A percentile compares a stretch with the other conserved stretches of the same genome.
Conservation (phyloP, 1,140 invertebrate genomes). For the Colletes latitarsis region DNA sequence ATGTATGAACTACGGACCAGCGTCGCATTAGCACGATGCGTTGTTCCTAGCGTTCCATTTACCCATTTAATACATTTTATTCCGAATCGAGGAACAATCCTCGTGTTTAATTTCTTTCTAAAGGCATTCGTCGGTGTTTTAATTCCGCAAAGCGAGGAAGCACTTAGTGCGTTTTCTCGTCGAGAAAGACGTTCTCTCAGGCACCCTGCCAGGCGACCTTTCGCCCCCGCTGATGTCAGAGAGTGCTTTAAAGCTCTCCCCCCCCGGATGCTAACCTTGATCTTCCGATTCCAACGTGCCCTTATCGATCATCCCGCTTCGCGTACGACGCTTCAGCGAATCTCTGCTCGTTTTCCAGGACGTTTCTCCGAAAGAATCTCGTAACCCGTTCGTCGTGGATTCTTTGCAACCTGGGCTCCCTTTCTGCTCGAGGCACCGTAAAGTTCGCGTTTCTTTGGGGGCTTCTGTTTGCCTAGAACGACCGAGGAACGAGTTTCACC, state of each 20-base stretch:
- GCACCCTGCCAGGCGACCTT: conserved; percentile 35
- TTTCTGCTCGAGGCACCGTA: background rate
- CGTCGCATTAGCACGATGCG: too few species aligned
- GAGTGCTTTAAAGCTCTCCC: conserved; percentile 14
- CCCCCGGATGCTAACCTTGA: conserved; percentile 50
- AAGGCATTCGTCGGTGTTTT: too few species aligned
- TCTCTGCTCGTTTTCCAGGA: background rate
- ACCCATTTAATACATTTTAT: too few species aligned
- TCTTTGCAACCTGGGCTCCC: too few species aligned
- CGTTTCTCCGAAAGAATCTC: background rate
- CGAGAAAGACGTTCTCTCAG: conserved; percentile 38
- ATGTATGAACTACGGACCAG: too few species aligned
- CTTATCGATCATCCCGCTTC: conserved; percentile 24
- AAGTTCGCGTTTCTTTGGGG: background rate
- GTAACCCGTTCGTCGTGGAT: background rate
- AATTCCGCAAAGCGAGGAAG: conserved; percentile 9
- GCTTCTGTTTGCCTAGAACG: background rate
- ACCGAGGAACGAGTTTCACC: conserved; percentile 30
- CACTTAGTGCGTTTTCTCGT: conserved; percentile 33
- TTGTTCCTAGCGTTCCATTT: too few species aligned
- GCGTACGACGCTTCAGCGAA: too few species aligned
- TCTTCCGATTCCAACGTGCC: conserved; percentile 14
- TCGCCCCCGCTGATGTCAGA: conserved; percentile 14
- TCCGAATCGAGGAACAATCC: too few species aligned
- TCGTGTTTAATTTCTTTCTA: too few species aligned